Base-by-base conservation (phyloP, 2,888 invertebrate genomes). In the Conchocele bisecta region DNA sequence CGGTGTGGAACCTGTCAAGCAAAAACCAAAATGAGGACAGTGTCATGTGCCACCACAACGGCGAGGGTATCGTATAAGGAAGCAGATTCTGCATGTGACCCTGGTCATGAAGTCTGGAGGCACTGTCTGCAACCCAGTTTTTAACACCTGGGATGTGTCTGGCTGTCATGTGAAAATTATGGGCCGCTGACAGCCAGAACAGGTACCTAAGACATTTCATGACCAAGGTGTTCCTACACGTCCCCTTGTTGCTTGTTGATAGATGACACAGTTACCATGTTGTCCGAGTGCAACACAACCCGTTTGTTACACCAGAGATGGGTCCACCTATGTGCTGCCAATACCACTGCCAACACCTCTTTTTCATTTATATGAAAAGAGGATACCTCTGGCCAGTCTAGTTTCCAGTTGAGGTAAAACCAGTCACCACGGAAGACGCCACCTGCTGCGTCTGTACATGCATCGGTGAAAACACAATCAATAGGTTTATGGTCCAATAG, bases 171-270 rank as follows among this genome's bases (percentile, higher is more conserved):
- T 42, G 41, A 24, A 59, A 59, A 20, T 59, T 59, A 46, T 46
- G 35, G 7, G 46, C 11, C 2, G 54, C 54, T 3, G 54, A 54
- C 17, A 54, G 15, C 56, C 41, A 28, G 17, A 57, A 56, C 13
- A 56, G 28, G 3, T n/a, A 20, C 9, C 33, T 29, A 11, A 63
- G 42, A 28, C 51, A 54, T 13, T 24, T 22, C 63, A 63, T 63
- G 9, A 44, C 41, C 28, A 48, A 9, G 29, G 11, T 4, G 31
- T 53, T 46, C 20, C 26, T 37, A 15, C 41, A 35, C 26, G 54
- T 24, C 6, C 63, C 63, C 42, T 54, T 63, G n/a, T n/a, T n/a
- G n/a, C n/a, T n/a, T n/a, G 22, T 63, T 63, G 5, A 63, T 37
- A 42, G 17, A 31, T 22, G 53, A 39, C 29, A 41, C 53, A 17